Percentiles rank a stretch among this genome's conserved stretches.
Conservation (phyloP, 2,113 vertebrate species). For the Glaucidium brasilianum region DNA sequence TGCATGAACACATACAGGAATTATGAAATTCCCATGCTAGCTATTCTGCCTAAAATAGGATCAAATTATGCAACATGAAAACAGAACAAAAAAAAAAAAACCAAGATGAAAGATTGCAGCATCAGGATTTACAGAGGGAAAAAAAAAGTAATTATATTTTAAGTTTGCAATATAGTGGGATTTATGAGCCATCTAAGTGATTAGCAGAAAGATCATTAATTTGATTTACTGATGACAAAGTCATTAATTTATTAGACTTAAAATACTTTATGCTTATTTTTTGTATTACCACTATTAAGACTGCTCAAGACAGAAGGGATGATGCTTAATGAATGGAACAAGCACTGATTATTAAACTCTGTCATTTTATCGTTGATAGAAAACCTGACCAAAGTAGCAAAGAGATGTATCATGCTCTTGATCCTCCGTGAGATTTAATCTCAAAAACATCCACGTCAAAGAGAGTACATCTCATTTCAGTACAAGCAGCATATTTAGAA, state of each 20-base stretch:
- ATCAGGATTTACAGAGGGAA: not conserved
- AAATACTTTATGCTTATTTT: slow-evolving; percentile 28
- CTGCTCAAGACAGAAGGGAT: slow-evolving; percentile 60
- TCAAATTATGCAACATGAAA: slow-evolving; percentile 1
- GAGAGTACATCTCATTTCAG: slow-evolving; percentile 49
- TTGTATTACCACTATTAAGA: slow-evolving; percentile 28
- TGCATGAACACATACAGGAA: not conserved
- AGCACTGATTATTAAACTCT: slow-evolving; percentile 45
- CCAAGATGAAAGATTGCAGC: not conserved
- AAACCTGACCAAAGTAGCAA: slow-evolving; percentile 54
- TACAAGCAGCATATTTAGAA: slow-evolving; percentile 59
- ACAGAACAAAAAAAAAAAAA: not conserved
- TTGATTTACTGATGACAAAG: slow-evolving; percentile 31
- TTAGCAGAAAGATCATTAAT: slow-evolving; percentile 29
- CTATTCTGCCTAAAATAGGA: not conserved
- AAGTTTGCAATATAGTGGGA: not conserved
- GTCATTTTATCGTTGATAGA: slow-evolving; percentile 37
- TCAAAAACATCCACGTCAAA: slow-evolving; percentile 64
- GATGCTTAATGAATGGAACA: slow-evolving; percentile 34
- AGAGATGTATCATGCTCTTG: slow-evolving; percentile 53
- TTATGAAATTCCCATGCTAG: not conserved
- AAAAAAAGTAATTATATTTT: not conserved
- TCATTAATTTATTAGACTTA: slow-evolving; percentile 34
- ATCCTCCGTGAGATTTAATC: slow-evolving; percentile 55
- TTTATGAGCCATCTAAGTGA: slow-evolving; percentile 18